Evolutionary conservation across 1,140 invertebrate species (phyloP).

Genomic region (Doryteuthis pealeii): DNA sequence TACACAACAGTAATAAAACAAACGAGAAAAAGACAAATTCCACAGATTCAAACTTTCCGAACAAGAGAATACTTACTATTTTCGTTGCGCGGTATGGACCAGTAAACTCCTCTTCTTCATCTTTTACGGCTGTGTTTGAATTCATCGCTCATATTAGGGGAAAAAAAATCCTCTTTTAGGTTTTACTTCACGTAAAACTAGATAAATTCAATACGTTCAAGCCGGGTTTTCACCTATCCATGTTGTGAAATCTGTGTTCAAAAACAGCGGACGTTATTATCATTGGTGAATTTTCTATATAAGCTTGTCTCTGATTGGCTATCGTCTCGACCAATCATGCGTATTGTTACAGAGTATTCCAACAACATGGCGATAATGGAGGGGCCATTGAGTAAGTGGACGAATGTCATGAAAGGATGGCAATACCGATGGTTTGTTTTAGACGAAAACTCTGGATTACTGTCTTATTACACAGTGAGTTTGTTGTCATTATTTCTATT

Average conservation of each 20-base stretch:
- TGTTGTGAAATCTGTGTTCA: too few relatives aligned
- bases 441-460: slow-evolving; percentile 89
- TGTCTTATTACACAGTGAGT: slow-evolving; percentile 97
- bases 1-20: too few relatives aligned
- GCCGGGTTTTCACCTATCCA: too few relatives aligned
- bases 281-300: not conserved
- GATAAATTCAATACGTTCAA: too few relatives aligned
- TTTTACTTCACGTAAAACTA: too few relatives aligned
- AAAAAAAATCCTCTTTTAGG: not conserved
- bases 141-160: not conserved
- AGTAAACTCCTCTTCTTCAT: not conserved
- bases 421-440: slow-evolving; percentile 99
- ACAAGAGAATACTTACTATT: slow-evolving; percentile 46
- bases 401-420: slow-evolving; percentile 99
- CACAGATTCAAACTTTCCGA: too few relatives aligned
- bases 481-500: not conserved
- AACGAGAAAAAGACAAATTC: too few relatives aligned
- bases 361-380: slow-evolving; percentile 69
- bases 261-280: not conserved
- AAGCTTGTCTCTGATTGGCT: not conserved
- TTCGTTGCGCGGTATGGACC: slow-evolving; percentile 59
- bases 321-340: not conserved
- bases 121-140: not conserved
- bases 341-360: not conserved
- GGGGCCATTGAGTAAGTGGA: slow-evolving; percentile 99